Evolutionary conservation across 1,140 invertebrate species (phyloP), one percentile per base, ranked within the genome.

Genomic region (Semibalanus balanoides): DNA sequence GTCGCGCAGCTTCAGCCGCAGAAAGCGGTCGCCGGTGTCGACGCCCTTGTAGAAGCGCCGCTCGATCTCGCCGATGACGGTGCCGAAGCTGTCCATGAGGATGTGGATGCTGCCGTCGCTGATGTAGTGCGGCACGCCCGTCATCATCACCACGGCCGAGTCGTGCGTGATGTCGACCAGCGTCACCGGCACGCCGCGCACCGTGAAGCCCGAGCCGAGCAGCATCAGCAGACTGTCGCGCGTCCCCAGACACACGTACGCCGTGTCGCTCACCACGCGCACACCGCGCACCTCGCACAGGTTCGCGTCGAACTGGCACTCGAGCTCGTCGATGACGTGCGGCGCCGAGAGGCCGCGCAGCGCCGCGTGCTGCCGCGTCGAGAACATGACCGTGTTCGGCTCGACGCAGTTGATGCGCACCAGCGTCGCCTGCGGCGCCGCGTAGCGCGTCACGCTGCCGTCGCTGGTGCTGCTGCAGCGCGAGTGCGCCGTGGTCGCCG

Each of bases 21-120:
- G 81, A 31, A 84, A 80, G 28, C 84, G 79, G 78, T 85, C 84
- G 25, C 84, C 84, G 25, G 84, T 85, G 78, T 84, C 83, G 19
- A 85, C 82, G 7, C 84, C 83, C 74, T 83, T 82, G 79, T 83
- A 85, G 72, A 83, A 81, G 28, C 84, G 79, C 27, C 84, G 80
- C 77, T 85, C 84, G 30, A 85, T 80, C 29, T 82, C 81, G 7
- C 82, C 82, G 27, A 83, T 81, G 22, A 83, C 82, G 31, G 82
- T 82, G n/a, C 83, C 83, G 78, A 82, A 84, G 28, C 81, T 80
- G 30, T 81, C 81, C 19, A 84, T 77, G 9, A 83, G 77, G n/a
- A 83, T 80, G 43, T 80, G 79, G 0, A 84, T 78, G 27, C 80
- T 80, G 3, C 79, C 76, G 76, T 84, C 83, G 28, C 82, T 78